phyloP scores from a whole-genome alignment of 1,140 invertebrate species.

The Neotoxoptera formosana region DNA sequence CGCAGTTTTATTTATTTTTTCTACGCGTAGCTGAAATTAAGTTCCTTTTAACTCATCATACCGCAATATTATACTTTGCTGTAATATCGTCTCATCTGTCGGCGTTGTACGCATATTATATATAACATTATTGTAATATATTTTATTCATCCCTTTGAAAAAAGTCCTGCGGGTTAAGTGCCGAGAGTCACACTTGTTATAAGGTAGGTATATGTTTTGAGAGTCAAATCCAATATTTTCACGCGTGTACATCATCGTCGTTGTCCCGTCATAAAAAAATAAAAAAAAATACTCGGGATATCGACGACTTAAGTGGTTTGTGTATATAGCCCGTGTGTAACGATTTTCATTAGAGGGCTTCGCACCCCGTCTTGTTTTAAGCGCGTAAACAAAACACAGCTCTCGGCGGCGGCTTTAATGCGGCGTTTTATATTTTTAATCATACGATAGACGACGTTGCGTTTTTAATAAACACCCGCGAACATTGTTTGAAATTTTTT shows the following conservation, averaged over 20 bases:
- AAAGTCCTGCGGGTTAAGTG: background rate
- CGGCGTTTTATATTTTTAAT: slow-evolving; percentile 15
- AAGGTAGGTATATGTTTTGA: background rate
- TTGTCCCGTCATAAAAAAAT: background rate
- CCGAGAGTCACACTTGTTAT: background rate
- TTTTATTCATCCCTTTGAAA: background rate
- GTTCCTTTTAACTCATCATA: background rate
- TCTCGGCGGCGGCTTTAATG: background rate
- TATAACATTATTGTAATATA: background rate
- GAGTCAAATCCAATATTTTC: background rate
- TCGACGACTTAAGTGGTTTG: background rate
- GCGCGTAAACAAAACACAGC: slow-evolving; percentile 1
- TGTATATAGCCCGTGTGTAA: background rate
- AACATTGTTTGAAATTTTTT: slow-evolving; percentile 41
- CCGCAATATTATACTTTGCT: no score
- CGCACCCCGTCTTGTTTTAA: background rate
- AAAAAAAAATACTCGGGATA: background rate
- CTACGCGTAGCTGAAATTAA: background rate
- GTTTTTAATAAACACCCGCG: slow-evolving; percentile 21
- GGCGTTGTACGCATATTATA: background rate
- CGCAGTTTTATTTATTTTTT: no score
- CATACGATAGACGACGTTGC: slow-evolving; percentile 11
- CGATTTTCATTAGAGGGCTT: slow-evolving; percentile 38
- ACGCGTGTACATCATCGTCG: background rate
- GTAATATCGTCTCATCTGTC: background rate